Conservation (phyloP, 2,113 vertebrate species). For the Myotis davidii region DNA sequence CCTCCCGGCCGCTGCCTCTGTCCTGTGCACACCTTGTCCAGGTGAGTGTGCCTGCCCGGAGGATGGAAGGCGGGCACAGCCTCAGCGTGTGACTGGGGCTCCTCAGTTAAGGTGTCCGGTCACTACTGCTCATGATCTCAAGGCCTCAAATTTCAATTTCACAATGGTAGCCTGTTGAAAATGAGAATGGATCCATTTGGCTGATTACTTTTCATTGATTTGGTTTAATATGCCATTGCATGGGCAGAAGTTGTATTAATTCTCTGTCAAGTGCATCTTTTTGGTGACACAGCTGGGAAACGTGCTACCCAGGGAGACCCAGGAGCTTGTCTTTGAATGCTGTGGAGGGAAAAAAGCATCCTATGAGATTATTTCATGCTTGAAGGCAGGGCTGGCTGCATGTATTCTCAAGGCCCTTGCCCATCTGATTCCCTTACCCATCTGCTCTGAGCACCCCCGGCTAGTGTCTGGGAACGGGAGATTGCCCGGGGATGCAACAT, state of each 20-base stretch:
- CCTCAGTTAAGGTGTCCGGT: not conserved
- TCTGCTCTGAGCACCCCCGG: not conserved
- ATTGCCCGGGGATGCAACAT: not conserved
- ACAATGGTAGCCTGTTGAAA: not conserved
- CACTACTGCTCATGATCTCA: not conserved
- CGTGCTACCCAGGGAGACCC: too few relatives aligned
- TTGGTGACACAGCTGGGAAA: not conserved
- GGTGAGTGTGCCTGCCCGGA: not conserved
- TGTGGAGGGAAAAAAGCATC: not conserved
- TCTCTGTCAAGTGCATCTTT: not conserved
- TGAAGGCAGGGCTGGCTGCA: not conserved
- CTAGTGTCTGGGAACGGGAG: accelerated
- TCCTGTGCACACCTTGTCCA: not conserved
- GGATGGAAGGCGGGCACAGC: not conserved
- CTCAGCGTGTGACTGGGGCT: not conserved
- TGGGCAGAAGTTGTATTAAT: not conserved
- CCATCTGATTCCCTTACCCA: not conserved
- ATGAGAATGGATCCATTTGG: not conserved
- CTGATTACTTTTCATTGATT: not conserved
- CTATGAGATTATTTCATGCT: accelerated
- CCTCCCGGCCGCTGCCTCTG: not conserved
- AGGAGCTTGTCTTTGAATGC: not conserved
- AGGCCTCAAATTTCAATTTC: not conserved
- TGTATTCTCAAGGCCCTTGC: not conserved
- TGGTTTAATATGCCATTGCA: not conserved